Conservation (phyloP, 2,797 vertebrate species). For the Platyrinchus mystaceus region DNA sequence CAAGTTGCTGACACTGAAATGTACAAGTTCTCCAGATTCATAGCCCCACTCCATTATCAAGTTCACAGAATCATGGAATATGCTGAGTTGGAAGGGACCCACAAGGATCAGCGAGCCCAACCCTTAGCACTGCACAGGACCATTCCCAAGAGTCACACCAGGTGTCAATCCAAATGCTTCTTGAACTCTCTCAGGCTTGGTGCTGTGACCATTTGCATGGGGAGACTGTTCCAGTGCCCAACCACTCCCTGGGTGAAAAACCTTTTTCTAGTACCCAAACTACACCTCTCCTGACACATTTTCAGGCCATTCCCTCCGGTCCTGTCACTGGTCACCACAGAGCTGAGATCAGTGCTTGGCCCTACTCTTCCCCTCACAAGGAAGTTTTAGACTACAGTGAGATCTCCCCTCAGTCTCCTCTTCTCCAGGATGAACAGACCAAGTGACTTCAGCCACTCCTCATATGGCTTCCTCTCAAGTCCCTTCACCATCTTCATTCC, state of each 20-base stretch:
- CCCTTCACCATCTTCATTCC: neutral
- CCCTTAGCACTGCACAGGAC: neutral
- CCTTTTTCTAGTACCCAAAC: neutral
- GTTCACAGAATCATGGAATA: neutral
- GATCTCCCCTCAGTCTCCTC: neutral
- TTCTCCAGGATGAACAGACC: neutral
- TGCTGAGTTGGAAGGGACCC: neutral
- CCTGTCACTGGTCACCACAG: neutral
- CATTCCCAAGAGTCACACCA: neutral
- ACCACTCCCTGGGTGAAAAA: neutral
- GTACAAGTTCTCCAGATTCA: neutral
- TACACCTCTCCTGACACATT: neutral
- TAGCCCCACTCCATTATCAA: neutral
- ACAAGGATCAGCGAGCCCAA: neutral
- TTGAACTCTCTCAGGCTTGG: neutral
- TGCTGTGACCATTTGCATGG: neutral
- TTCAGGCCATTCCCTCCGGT: neutral
- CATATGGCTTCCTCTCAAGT: neutral
- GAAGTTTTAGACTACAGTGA: neutral
- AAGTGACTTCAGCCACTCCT: fast-evolving
- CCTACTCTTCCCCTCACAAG: fast-evolving
- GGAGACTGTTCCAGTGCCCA: neutral
- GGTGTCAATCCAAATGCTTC: neutral
- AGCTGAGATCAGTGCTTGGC: neutral
- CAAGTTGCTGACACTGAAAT: neutral